A percentile compares a stretch with the other conserved stretches of the same genome.
phyloP scores from a whole-genome alignment of 2,113 vertebrate genomes.

The Anoplopoma fimbria region DNA sequence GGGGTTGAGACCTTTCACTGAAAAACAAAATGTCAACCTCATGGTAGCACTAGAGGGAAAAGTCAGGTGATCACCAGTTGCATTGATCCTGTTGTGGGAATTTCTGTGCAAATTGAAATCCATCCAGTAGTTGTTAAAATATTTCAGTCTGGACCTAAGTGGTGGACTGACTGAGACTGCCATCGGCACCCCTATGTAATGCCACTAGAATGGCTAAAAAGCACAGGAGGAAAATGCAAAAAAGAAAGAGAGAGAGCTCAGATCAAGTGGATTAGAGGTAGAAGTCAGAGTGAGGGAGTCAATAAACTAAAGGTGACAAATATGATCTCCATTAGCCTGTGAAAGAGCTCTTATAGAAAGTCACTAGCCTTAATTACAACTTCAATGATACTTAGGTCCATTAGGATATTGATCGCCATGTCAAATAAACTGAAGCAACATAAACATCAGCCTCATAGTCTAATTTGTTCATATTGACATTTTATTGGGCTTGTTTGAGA shows the following conservation, averaged over 20 bases:
- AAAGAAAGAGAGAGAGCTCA: not conserved
- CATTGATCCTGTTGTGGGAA: not conserved
- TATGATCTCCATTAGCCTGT: slow-evolving; percentile 14
- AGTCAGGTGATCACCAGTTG: not conserved
- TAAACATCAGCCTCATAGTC: slow-evolving; percentile 13
- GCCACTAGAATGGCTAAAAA: not conserved
- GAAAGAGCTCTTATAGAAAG: slow-evolving; percentile 16
- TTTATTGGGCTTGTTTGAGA: not conserved
- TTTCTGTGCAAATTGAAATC: not conserved
- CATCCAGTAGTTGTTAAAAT: not conserved
- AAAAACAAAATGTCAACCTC: not conserved
- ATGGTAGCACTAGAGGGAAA: not conserved
- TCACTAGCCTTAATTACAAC: slow-evolving; percentile 27
- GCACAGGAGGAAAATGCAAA: not conserved
- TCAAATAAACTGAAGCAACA: slow-evolving; percentile 26
- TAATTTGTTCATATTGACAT: slow-evolving; percentile 32
- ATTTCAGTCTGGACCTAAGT: not conserved
- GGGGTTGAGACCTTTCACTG: not conserved
- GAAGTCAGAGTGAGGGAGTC: slow-evolving; percentile 12
- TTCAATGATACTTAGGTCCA: slow-evolving; percentile 33
- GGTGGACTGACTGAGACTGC: not conserved
- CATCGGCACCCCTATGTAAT: not conserved
- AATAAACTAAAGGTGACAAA: slow-evolving; percentile 6
- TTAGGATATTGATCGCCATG: slow-evolving; percentile 27
- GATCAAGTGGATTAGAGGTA: slow-evolving; percentile 9